A percentile compares a stretch with the other conserved stretches of the same genome.
phyloP scores from a whole-genome alignment of 1,140 invertebrate genomes.

The Penaeus indicus region DNA sequence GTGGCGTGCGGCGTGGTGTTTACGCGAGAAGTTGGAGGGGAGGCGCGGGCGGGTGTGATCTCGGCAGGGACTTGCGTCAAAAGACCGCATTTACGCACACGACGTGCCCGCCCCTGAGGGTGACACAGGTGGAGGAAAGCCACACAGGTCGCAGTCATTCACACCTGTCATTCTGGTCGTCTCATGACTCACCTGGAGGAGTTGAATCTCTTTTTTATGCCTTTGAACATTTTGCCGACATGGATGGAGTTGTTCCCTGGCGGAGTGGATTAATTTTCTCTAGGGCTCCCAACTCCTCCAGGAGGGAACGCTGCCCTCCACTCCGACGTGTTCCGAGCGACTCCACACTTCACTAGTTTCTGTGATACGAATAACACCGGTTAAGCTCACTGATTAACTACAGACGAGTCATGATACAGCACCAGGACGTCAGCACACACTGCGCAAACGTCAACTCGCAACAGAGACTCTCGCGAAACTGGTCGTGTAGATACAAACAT shows the following conservation, averaged over 20 bases:
- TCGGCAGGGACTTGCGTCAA: not conserved
- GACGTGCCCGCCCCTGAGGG: no score
- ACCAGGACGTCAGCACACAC: not conserved
- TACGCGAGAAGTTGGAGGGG: not conserved
- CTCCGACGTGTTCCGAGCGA: conserved; percentile 1
- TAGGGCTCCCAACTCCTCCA: not conserved
- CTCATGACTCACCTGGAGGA: conserved; percentile 40
- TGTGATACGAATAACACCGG: conserved; percentile 10
- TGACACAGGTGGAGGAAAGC: not conserved
- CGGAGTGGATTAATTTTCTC: not conserved
- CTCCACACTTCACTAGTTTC: conserved; percentile 33
- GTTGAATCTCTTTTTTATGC: conserved; percentile 54
- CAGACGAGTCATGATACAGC: conserved; percentile 45
- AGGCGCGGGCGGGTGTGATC: not conserved
- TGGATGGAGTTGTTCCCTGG: not conserved
- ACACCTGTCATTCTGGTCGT: not conserved
- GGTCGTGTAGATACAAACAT: conserved; percentile 37
- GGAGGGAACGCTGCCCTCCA: not conserved
- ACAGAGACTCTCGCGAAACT: conserved; percentile 44
- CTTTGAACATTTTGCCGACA: conserved; percentile 55
- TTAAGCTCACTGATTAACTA: conserved; percentile 30
- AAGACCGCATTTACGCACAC: not conserved
- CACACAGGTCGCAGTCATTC: not conserved
- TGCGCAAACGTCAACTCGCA: not conserved
- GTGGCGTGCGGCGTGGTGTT: not conserved